phyloP scores from a whole-genome alignment of 2,113 vertebrate genomes.

The sheep (Ovis aries) region DNA sequence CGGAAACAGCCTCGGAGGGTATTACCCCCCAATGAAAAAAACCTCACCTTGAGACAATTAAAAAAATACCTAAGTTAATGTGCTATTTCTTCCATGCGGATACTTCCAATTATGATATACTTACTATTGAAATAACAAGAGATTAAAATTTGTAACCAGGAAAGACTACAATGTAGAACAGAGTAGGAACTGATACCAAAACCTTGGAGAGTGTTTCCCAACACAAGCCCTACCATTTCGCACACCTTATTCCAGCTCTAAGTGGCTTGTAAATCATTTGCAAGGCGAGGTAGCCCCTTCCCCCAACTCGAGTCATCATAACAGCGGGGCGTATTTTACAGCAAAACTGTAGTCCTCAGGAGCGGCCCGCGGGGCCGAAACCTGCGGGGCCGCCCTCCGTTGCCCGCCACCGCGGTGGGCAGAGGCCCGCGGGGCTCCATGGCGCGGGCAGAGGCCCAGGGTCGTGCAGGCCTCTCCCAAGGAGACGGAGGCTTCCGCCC shows the following conservation, averaged over 20 bases:
- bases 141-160: not conserved
- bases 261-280: not conserved
- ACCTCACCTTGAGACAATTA: not conserved
- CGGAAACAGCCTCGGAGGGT: not conserved
- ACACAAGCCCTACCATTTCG: not conserved
- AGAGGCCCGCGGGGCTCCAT: not conserved
- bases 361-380: too few relatives aligned
- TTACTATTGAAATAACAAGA: not conserved
- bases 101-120: not conserved
- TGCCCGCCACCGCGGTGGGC: not conserved
- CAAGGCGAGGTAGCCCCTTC: not conserved
- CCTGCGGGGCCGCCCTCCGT: not conserved
- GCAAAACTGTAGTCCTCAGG: not conserved
- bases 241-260: not conserved
- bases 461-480: not conserved
- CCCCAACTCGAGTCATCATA: not conserved
- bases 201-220: not conserved
- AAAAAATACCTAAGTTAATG: not conserved
- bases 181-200: not conserved
- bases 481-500: not conserved
- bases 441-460: not conserved
- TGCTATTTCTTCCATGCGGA: not conserved
- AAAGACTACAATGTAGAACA: not conserved
- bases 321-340: not conserved
- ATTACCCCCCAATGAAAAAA: not conserved